Conservation (phyloP, 2,113 vertebrate genomes). For the Parotia lawesii region DNA sequence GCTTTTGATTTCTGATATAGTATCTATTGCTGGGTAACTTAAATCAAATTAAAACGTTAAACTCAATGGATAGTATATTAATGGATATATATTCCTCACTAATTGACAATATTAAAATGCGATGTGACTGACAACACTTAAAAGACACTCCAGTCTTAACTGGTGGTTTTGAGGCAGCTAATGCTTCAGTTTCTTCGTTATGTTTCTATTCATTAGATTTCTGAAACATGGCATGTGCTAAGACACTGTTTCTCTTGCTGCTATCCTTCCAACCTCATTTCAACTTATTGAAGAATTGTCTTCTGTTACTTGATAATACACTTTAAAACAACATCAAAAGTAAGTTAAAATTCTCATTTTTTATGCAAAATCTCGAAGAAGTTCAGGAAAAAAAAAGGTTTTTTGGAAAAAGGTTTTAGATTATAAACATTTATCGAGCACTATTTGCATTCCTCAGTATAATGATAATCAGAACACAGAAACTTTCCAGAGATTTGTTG, state of each 20-base stretch:
- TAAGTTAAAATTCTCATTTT: background rate
- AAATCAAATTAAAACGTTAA: background rate
- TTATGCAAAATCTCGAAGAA: background rate
- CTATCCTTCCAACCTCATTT: background rate
- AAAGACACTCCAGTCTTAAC: background rate
- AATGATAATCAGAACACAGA: background rate
- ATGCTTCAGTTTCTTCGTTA: background rate
- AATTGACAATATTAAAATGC: background rate
- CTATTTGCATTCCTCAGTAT: background rate
- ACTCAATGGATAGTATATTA: slow-evolving; percentile 6
- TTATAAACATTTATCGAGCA: background rate
- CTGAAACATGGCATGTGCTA: background rate
- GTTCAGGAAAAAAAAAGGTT: background rate
- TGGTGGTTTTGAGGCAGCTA: background rate
- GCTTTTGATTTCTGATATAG: slow-evolving; percentile 13
- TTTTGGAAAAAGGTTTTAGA: background rate
- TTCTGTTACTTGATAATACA: background rate
- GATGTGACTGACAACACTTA: background rate
- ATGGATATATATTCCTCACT: background rate
- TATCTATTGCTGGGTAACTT: background rate
- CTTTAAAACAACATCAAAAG: background rate
- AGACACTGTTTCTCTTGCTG: background rate
- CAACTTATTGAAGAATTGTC: background rate
- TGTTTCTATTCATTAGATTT: background rate
- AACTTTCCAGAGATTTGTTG: background rate